A percentile compares a stretch with the other conserved stretches of the same genome.
Evolutionary conservation across 1,140 invertebrate species (phyloP).

Genomic region (Pollicipes pollicipes): DNA sequence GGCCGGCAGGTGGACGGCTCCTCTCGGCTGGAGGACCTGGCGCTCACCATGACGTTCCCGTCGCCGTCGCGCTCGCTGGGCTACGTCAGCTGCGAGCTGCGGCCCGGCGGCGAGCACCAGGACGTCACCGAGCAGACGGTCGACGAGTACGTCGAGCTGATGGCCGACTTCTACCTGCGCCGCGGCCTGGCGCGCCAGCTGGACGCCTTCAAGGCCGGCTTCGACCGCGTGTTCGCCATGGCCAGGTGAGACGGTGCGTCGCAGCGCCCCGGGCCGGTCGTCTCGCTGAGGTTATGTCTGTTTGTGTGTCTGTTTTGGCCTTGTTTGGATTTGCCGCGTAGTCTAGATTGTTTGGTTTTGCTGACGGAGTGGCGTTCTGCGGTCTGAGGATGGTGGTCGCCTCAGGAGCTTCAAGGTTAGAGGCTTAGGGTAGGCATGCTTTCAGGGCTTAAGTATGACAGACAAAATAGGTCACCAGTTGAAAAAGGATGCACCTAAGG

Average conservation of each 20-base stretch:
- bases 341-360: too few species aligned
- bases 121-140: constrained; percentile 67
- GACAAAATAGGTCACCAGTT: too few species aligned
- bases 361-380: too few species aligned
- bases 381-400: too few species aligned
- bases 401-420: too few species aligned
- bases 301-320: too few species aligned
- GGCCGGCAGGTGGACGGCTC: constrained; percentile 27
- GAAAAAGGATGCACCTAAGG: too few species aligned
- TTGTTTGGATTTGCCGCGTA: too few species aligned
- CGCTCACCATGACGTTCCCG: constrained; percentile 59
- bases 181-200: constrained; percentile 76
- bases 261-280: constrained; percentile 53
- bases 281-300: too few species aligned
- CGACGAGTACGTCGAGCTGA: constrained; percentile 74
- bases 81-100: constrained; percentile 32
- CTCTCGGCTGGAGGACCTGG: constrained; percentile 57
- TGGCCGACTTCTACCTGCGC: constrained; percentile 67
- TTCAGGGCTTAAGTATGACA: too few species aligned
- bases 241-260: constrained; percentile 40
- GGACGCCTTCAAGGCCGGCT: constrained; percentile 70
- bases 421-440: too few species aligned
- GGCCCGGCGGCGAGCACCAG: constrained; percentile 32
- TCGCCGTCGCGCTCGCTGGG: constrained; percentile 44
- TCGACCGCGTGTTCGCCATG: constrained; percentile 84